Percentiles rank a stretch among this genome's conserved stretches.
These are phyloP conservation scores for Ophioderma brevispina DNA, from an alignment of 35 echinoderm and acorn worm species.

Conservation along the genomic window DNA sequence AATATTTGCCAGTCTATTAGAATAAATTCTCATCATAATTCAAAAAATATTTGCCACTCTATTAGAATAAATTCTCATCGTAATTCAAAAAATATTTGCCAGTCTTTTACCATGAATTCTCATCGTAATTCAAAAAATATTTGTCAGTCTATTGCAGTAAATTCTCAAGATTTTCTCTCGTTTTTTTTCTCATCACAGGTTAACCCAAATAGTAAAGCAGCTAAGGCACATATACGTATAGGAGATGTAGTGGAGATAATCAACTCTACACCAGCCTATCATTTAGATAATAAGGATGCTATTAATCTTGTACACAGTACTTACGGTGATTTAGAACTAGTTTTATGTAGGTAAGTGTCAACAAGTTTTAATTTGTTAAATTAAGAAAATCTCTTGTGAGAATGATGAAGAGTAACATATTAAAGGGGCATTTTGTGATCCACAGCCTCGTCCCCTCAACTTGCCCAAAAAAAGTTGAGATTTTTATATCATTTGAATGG, in stretches of 20 bases:
- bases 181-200: constrained; percentile 29
- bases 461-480: no score
- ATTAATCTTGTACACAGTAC: constrained; percentile 52
- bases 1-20: neutral
- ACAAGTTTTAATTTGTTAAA: neutral
- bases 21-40: neutral
- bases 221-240: constrained; percentile 35
- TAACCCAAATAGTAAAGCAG: constrained; percentile 68
- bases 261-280: constrained; percentile 43
- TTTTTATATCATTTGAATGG: no score
- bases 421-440: no score
- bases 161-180: neutral
- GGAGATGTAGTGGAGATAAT: constrained; percentile 60
- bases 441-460: no score
- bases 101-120: neutral
- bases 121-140: neutral
- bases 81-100: neutral
- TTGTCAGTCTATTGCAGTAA: neutral
- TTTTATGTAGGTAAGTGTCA: constrained; percentile 28
- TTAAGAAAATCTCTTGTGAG: neutral
- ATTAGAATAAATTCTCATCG: neutral
- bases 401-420: no score
- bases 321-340: constrained; percentile 38
- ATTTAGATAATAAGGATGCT: constrained; percentile 56
- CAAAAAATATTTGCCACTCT: neutral